Conservation (phyloP, 2,113 vertebrate genomes). For the Chrysemys picta region DNA sequence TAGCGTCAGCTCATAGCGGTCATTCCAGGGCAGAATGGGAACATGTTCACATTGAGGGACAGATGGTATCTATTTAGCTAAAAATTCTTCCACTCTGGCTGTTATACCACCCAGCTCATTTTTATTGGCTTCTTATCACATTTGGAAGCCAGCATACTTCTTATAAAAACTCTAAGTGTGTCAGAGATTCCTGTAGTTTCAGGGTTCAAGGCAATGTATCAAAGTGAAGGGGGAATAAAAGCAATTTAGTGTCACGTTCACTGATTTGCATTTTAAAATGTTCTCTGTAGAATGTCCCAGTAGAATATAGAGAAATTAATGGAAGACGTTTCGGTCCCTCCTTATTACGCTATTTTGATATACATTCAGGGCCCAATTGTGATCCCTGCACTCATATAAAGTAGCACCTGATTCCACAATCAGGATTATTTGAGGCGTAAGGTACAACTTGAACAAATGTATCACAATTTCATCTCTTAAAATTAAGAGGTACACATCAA, state of each 20-base stretch:
- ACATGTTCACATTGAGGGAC: slow-evolving; percentile 37
- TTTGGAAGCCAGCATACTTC: slow-evolving; percentile 66
- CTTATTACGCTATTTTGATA: neutral
- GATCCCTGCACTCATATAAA: slow-evolving; percentile 27
- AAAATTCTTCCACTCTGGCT: slow-evolving; percentile 61
- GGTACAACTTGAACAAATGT: slow-evolving; percentile 8
- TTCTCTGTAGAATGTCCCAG: slow-evolving; percentile 62
- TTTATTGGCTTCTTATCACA: slow-evolving; percentile 73
- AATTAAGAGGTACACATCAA: slow-evolving; percentile 29
- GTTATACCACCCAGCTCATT: slow-evolving; percentile 64
- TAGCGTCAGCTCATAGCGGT: slow-evolving; percentile 49
- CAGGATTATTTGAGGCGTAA: slow-evolving; percentile 31
- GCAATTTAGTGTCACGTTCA: slow-evolving; percentile 56
- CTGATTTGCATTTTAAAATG: slow-evolving; percentile 60
- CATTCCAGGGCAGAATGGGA: slow-evolving; percentile 47
- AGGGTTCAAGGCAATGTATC: slow-evolving; percentile 64
- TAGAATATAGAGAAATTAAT: slow-evolving; percentile 43
- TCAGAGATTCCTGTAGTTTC: slow-evolving; percentile 53
- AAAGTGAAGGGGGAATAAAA: slow-evolving; percentile 60
- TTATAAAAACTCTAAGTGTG: slow-evolving; percentile 58
- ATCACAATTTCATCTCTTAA: neutral
- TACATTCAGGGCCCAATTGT: neutral
- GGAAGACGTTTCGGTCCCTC: slow-evolving; percentile 37
- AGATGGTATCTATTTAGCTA: slow-evolving; percentile 76
- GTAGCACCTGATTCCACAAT: slow-evolving; percentile 41